phyloP scores from a whole-genome alignment of 2,888 invertebrate species.

The Microctonus aethiopoides region DNA sequence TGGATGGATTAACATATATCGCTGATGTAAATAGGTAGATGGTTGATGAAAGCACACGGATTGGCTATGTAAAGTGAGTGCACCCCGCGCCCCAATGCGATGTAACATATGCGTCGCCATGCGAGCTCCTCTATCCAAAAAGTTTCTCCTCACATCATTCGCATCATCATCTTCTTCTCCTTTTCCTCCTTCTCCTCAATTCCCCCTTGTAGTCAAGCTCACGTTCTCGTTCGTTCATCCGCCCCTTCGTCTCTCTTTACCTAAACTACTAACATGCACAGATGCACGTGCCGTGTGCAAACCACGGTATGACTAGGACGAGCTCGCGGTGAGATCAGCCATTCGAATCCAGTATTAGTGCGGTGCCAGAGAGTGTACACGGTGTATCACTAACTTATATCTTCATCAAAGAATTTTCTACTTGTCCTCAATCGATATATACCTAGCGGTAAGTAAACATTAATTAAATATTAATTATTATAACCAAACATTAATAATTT shows the following conservation, averaged over 20 bases:
- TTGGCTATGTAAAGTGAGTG: neutral
- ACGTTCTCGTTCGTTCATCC: neutral
- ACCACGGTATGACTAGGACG: constrained; percentile 66
- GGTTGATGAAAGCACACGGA: neutral
- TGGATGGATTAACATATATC: neutral
- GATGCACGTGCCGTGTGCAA: constrained; percentile 67
- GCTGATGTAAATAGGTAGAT: neutral
- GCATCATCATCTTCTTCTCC: too few species aligned
- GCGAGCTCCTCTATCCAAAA: neutral
- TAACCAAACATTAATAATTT: neutral
- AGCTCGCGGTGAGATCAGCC: constrained; percentile 61
- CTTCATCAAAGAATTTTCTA: neutral
- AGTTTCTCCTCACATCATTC: neutral
- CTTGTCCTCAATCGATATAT: neutral
- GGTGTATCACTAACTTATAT: constrained; percentile 5
- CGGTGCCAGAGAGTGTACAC: constrained; percentile 60
- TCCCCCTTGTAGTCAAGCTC: neutral
- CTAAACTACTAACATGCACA: constrained; percentile 54
- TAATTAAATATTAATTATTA: neutral
- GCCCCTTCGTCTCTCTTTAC: constrained; percentile 2
- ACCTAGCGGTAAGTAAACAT: constrained; percentile 25
- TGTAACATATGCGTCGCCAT: neutral
- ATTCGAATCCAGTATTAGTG: constrained; percentile 68
- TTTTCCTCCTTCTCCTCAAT: neutral
- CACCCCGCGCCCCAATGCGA: neutral